Percentiles rank a stretch among this genome's conserved stretches.
Conservation (phyloP, 2,113 vertebrate genomes). For the Odocoileus virginianus region DNA sequence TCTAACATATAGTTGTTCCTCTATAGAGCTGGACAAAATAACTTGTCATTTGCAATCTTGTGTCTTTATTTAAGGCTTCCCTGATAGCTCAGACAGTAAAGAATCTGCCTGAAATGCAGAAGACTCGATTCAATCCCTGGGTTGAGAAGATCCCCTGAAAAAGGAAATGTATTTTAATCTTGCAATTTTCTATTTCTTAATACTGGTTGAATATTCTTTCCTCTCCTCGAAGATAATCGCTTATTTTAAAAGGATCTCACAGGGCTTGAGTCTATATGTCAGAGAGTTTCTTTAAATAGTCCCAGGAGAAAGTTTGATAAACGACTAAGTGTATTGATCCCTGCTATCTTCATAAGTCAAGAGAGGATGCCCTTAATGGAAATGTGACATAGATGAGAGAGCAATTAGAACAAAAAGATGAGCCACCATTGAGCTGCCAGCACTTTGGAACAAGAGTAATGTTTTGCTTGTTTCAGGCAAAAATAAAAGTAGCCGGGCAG, state of each 20-base stretch:
- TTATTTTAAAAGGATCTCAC: not conserved
- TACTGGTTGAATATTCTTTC: not conserved
- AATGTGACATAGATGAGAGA: not conserved
- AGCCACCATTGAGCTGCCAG: not conserved
- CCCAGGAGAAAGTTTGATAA: not conserved
- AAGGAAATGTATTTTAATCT: not conserved
- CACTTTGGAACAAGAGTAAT: not conserved
- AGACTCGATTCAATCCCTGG: fast-evolving
- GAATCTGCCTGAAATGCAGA: not conserved
- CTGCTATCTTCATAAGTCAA: not conserved
- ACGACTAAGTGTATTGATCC: not conserved
- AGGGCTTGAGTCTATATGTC: not conserved
- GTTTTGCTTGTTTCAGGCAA: not conserved
- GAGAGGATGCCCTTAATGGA: not conserved
- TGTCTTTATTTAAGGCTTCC: not conserved
- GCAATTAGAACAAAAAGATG: not conserved
- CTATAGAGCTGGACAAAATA: not conserved
- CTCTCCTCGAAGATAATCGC: not conserved
- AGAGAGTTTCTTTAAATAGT: not conserved
- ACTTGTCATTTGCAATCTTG: not conserved
- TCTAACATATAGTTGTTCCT: not conserved
- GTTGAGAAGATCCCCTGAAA: not conserved
- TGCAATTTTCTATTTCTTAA: not conserved
- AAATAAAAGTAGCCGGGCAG: not conserved
- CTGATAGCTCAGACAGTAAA: not conserved